Evolutionary conservation across 2,113 vertebrate genomes (phyloP).

Genomic region (Smithornis capensis): DNA sequence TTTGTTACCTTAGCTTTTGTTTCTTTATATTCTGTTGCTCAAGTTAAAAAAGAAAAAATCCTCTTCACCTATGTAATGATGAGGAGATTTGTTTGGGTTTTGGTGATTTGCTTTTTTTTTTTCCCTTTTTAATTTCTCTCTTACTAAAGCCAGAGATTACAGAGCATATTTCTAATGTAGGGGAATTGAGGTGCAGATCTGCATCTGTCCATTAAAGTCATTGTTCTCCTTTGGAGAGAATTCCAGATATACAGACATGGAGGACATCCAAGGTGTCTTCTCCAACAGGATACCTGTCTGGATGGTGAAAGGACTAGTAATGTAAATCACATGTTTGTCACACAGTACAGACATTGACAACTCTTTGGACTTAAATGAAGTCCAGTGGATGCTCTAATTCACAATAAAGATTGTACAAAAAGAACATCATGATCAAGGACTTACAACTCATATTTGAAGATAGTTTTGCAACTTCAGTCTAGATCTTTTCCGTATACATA

Average conservation of each 20-base stretch:
- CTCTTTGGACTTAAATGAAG: not conserved
- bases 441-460: not conserved
- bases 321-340: not conserved
- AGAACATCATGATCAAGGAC: not conserved
- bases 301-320: not conserved
- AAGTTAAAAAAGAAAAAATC: not conserved
- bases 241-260: not conserved
- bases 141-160: not conserved
- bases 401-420: not conserved
- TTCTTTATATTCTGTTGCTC: not conserved
- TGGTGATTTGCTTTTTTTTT: not conserved
- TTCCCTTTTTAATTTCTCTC: not conserved
- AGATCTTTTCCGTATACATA: not conserved
- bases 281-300: not conserved
- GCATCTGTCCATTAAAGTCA: not conserved
- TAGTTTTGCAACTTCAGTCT: not conserved
- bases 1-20: not conserved
- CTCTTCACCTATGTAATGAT: not conserved
- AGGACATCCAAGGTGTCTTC: not conserved
- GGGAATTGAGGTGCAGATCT: not conserved
- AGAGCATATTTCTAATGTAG: not conserved
- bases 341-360: not conserved
- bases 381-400: not conserved
- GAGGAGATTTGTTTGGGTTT: not conserved
- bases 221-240: not conserved